Evolutionary conservation across 2,888 invertebrate species (phyloP).

Genomic region (Andrena trimmerana): DNA sequence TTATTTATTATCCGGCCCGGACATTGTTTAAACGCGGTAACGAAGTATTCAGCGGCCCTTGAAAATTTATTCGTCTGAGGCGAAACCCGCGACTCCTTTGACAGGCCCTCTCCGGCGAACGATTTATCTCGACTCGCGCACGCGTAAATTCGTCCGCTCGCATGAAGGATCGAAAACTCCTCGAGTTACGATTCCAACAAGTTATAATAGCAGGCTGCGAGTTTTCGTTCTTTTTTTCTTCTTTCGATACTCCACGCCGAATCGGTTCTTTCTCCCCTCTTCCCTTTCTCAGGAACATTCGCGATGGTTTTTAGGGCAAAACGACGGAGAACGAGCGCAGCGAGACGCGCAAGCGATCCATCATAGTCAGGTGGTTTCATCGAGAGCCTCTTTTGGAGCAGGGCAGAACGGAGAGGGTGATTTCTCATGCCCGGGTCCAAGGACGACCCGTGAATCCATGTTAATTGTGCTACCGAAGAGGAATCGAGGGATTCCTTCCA

Average conservation of each 20-base stretch:
- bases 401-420: conserved; percentile 60
- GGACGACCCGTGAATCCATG: conserved; percentile 28
- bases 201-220: neutral
- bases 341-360: conserved; percentile 62
- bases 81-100: conserved; percentile 43
- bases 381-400: conserved; percentile 61
- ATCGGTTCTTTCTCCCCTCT: neutral
- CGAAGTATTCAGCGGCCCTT: conserved; percentile 67
- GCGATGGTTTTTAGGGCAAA: conserved; percentile 47
- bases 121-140: conserved; percentile 61
- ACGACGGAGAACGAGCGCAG: conserved; percentile 39
- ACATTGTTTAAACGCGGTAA: conserved; percentile 72
- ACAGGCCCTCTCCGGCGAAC: conserved; percentile 48
- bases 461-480: conserved; percentile 6
- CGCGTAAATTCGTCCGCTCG: neutral
- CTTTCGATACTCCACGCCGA: neutral
- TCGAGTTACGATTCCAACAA: neutral
- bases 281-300: conserved; percentile 18
- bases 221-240: neutral
- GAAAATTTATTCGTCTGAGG: conserved; percentile 66
- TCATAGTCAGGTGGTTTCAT: conserved; percentile 71
- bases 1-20: conserved; percentile 67
- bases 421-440: conserved; percentile 65
- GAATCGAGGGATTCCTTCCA: neutral
- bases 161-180: neutral